phyloP scores from a whole-genome alignment of 1,140 invertebrate species.

The Drosophila pallidifrons region DNA sequence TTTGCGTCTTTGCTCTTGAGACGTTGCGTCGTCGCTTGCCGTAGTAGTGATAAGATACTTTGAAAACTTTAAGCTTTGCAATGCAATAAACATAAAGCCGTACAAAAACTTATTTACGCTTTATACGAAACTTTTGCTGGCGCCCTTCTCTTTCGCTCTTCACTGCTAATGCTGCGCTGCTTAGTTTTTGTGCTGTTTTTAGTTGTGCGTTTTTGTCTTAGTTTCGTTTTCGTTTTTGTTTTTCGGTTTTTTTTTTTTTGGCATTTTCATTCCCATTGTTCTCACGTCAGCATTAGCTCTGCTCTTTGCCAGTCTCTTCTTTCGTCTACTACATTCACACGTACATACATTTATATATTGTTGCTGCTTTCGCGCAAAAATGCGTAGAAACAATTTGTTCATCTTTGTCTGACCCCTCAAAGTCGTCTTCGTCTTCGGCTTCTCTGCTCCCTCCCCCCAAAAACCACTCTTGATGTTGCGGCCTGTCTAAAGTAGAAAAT shows the following conservation, averaged over 20 bases:
- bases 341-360: slow-evolving; percentile 17
- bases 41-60: slow-evolving; percentile 51
- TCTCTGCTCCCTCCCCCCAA: background rate
- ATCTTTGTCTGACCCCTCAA: slow-evolving; percentile 39
- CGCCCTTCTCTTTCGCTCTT: background rate
- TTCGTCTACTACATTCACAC: background rate
- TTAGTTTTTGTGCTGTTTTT: slow-evolving; percentile 26
- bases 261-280: slow-evolving; percentile 68
- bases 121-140: slow-evolving; percentile 47
- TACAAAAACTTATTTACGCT: slow-evolving; percentile 68
- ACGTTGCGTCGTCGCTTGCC: slow-evolving; percentile 32
- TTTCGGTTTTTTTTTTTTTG: slow-evolving; percentile 48
- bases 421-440: slow-evolving; percentile 6
- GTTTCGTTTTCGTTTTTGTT: slow-evolving; percentile 48
- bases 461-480: slow-evolving; percentile 33
- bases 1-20: slow-evolving; percentile 50
- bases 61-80: slow-evolving; percentile 71
- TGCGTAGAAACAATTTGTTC: slow-evolving; percentile 62
- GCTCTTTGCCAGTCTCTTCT: slow-evolving; percentile 38
- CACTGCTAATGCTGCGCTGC: background rate
- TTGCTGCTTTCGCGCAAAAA: slow-evolving; percentile 43
- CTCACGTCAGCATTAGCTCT: slow-evolving; percentile 39
- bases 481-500: slow-evolving; percentile 66
- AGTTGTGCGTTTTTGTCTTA: slow-evolving; percentile 47
- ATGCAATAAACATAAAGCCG: slow-evolving; percentile 66